phyloP scores from a whole-genome alignment of 37 sponge, comb jelly and placozoan species.

The Chondrilla cf. caribensis region DNA sequence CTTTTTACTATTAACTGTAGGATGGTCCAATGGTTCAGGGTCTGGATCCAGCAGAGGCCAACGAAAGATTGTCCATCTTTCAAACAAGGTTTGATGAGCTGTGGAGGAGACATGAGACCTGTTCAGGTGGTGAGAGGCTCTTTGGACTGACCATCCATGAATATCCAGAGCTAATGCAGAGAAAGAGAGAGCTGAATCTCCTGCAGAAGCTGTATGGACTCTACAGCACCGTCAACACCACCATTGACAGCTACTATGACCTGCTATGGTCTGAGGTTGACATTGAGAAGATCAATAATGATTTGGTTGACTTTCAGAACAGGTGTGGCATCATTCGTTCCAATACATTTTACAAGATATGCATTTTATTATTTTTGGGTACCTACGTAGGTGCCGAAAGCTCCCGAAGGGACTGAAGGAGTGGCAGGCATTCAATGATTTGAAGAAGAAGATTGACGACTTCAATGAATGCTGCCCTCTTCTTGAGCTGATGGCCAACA shows the following conservation, averaged over 20 bases:
- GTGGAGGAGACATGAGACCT: slow-evolving; percentile 88
- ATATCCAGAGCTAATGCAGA: slow-evolving; percentile 74
- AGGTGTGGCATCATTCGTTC: slow-evolving; percentile 39
- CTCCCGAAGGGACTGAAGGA: slow-evolving; percentile 96
- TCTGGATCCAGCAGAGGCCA: slow-evolving; percentile 87
- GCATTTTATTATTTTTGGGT: background rate
- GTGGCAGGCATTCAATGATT: slow-evolving; percentile 94
- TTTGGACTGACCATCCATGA: slow-evolving; percentile 91
- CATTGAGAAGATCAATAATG: slow-evolving; percentile 94
- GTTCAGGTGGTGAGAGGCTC: slow-evolving; percentile 92
- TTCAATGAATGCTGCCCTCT: slow-evolving; percentile 96
- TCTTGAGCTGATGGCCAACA: slow-evolving; percentile 92
- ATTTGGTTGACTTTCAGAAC: slow-evolving; percentile 94
- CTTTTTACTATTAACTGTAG: background rate
- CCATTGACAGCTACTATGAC: slow-evolving; percentile 92
- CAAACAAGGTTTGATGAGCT: slow-evolving; percentile 88
- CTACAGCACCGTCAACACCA: slow-evolving; percentile 85
- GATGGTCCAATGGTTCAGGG: slow-evolving; percentile 93
- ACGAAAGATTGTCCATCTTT: slow-evolving; percentile 83
- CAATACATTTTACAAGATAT: background rate
- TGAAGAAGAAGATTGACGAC: slow-evolving; percentile 94
- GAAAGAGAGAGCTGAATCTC: slow-evolving; percentile 79
- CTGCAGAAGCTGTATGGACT: slow-evolving; percentile 95
- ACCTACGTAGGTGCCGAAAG: slow-evolving; percentile 79
- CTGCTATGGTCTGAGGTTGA: slow-evolving; percentile 93